A percentile compares a stretch with the other conserved stretches of the same genome.
Evolutionary conservation across 2,888 invertebrate genomes (phyloP).

Genomic region (Arge pagana): DNA sequence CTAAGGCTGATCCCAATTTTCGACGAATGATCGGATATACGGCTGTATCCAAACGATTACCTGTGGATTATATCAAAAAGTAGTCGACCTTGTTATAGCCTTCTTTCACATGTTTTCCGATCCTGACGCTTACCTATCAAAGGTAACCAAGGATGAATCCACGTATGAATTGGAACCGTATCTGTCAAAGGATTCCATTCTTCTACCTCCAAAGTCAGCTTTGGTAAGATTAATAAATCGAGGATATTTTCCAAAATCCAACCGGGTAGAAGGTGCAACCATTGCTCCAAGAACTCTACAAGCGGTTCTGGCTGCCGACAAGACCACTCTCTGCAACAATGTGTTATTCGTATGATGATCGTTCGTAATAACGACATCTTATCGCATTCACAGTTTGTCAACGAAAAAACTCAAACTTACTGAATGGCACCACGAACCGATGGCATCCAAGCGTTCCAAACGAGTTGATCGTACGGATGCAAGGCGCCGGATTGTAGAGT

Average conservation of each 20-base stretch:
- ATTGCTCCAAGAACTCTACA: conserved; percentile 78
- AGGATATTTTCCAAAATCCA: conserved; percentile 85
- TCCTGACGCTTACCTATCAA: conserved; percentile 71
- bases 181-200: conserved; percentile 96
- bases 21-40: conserved; percentile 91
- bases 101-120: too few species aligned
- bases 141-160: conserved; percentile 97
- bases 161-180: conserved; percentile 92
- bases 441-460: conserved; percentile 94
- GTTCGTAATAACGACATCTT: conserved; percentile 5
- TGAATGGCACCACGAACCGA: conserved; percentile 72
- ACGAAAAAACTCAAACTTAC: conserved; percentile 61
- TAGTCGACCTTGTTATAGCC: conserved; percentile 34
- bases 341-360: too few species aligned
- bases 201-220: conserved; percentile 75
- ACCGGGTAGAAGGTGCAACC: conserved; percentile 78
- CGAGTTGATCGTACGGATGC: conserved; percentile 78
- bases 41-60: conserved; percentile 61
- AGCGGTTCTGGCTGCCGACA: conserved; percentile 79
- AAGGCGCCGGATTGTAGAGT: conserved; percentile 58
- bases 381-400: conserved; percentile 20
- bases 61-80: conserved; percentile 33
- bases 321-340: conserved; percentile 77
- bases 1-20: conserved; percentile 85
- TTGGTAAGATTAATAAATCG: conserved; percentile 81